Evolutionary conservation across 2,113 vertebrate genomes (phyloP).

Genomic region (Manacus vitellinus): DNA sequence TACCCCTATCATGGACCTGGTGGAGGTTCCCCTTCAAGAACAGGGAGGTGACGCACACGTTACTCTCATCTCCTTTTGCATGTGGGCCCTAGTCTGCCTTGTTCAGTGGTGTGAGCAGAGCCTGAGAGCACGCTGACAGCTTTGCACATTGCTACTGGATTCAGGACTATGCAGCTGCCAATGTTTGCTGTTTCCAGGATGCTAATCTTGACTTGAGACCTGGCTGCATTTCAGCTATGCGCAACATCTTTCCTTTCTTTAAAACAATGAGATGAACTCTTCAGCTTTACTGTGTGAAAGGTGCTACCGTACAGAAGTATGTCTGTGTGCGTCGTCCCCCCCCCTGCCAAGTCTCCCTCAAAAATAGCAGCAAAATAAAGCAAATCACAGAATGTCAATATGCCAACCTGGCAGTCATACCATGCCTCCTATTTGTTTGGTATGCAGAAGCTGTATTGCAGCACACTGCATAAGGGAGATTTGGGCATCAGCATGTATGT

Average conservation of each 20-base stretch:
- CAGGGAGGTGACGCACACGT: rapidly evolving
- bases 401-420: not conserved
- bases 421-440: not conserved
- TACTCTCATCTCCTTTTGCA: not conserved
- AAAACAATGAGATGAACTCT: not conserved
- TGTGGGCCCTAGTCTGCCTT: not conserved
- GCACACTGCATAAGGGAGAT: not conserved
- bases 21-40: not conserved
- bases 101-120: not conserved
- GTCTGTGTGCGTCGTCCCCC: rapidly evolving
- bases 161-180: not conserved
- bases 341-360: not conserved
- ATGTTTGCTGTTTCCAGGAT: not conserved
- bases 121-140: not conserved
- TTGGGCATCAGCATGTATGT: not conserved
- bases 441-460: not conserved
- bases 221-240: not conserved
- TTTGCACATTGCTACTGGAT: not conserved
- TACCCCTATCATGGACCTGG: not conserved
- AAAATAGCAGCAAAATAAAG: not conserved
- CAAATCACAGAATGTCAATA: not conserved
- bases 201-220: not conserved
- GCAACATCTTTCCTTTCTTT: not conserved
- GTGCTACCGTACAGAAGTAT: not conserved
- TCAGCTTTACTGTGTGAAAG: not conserved